Evolutionary conservation across 1,140 invertebrate genomes (phyloP), one percentile per base, ranked within the genome.

Genomic region (Temnothorax curvispinosus): DNA sequence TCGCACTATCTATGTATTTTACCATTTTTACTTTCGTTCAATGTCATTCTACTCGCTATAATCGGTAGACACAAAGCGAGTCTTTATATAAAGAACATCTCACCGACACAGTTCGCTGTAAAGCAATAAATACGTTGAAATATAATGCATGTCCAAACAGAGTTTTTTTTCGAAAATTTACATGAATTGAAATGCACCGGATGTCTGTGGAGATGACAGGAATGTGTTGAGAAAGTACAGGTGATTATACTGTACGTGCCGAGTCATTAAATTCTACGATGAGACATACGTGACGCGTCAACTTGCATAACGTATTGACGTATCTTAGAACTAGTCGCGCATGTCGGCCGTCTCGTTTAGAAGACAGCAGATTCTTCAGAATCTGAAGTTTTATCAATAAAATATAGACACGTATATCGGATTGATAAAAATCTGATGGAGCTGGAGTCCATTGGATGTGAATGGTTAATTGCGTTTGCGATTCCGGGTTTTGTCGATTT

Each of bases 181-280:
- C 44, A 27, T 6, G 35, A 27, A 27, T 27, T 27, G 47, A 47
- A 67, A 32, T 27, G 58, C 41, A 44, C 5, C 27, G 8, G 38
- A 69, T 80, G 65, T 11, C 32, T 41, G 27, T 67, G 21, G 38
- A 67, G 32, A 67, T 27, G 32, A 52, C 11, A 21, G 18, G 32
- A 47, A 78, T 47, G 64, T 62, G 38, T 21, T 35, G 75, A 44
- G 74, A 76, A 65, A 78, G 44, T 21, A 50, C 50, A 35, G 15
- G 62, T 62, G 21, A 60, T 77, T 62, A 62, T 15, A n/a, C 13
- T 9, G 35, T 11, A 38, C 32, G 32, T 41, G 41, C 18, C n/a
- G 44, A n/a, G 44, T 80, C 44, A 80, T 80, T 67, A 80, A 80
- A 67, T 69, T 69, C n/a, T 35, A 35, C 13, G 32, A 80, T 80